Conservation (phyloP, 1,140 invertebrate genomes). For the Panulirus ornatus region DNA sequence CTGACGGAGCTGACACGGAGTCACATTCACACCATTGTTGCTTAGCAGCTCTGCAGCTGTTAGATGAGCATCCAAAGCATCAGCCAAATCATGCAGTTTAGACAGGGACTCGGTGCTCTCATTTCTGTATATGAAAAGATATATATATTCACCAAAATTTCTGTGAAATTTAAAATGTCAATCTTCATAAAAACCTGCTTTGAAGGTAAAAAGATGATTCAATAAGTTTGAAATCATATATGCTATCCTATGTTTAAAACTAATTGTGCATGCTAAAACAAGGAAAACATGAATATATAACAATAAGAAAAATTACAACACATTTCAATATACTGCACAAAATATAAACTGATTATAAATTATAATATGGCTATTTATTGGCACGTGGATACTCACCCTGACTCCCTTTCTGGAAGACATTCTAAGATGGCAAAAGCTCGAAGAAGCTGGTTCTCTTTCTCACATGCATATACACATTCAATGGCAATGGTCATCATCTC, state of each 20-base stretch:
- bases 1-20: slow-evolving; percentile 79
- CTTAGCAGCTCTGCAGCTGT: slow-evolving; percentile 80
- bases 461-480: slow-evolving; percentile 81
- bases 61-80: slow-evolving; percentile 80
- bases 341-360: neutral
- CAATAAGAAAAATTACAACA: slow-evolving; percentile 4
- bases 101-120: slow-evolving; percentile 54
- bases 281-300: too few relatives aligned
- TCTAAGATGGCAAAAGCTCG: slow-evolving; percentile 79
- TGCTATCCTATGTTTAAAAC: too few relatives aligned
- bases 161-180: too few relatives aligned
- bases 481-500: slow-evolving; percentile 80
- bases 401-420: slow-evolving; percentile 79
- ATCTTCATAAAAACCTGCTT: too few relatives aligned
- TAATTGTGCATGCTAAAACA: too few relatives aligned
- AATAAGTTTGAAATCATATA: too few relatives aligned
- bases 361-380: too few relatives aligned
- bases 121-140: neutral
- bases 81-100: slow-evolving; percentile 79
- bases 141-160: too few relatives aligned
- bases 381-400: slow-evolving; percentile 76
- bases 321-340: neutral
- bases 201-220: too few relatives aligned
- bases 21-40: slow-evolving; percentile 80
- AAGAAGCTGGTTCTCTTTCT: slow-evolving; percentile 79